phyloP scores from a whole-genome alignment of 2,888 invertebrate species.

The Amphiduros pacificus region DNA sequence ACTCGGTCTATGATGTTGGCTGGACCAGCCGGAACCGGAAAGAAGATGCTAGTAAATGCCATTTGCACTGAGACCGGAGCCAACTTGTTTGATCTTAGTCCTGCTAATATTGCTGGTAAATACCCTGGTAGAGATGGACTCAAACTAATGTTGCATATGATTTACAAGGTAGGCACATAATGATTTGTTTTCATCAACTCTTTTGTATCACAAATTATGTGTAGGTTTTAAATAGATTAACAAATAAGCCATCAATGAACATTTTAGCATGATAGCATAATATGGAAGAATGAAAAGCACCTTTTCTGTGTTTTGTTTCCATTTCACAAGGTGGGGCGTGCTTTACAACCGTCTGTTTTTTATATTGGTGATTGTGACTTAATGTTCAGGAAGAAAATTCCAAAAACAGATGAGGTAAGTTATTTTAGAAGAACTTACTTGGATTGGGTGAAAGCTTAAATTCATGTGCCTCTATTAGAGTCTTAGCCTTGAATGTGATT shows the following conservation, averaged over 20 bases:
- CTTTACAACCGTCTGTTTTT: constrained; percentile 87
- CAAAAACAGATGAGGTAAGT: constrained; percentile 60
- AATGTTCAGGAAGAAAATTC: constrained; percentile 71
- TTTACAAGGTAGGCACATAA: constrained; percentile 71
- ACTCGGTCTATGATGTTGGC: constrained; percentile 76
- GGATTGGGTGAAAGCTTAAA: no score
- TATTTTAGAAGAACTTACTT: no score
- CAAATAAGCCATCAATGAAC: no score
- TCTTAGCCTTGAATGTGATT: no score
- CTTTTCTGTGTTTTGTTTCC: no score
- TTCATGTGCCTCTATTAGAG: no score
- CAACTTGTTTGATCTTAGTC: constrained; percentile 85
- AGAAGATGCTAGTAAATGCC: constrained; percentile 82
- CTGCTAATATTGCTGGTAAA: constrained; percentile 89
- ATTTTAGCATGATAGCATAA: no score
- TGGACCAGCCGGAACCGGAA: constrained; percentile 84
- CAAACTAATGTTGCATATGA: constrained; percentile 89
- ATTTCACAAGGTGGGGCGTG: constrained; percentile 62
- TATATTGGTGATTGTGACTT: constrained; percentile 73
- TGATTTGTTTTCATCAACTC: no score
- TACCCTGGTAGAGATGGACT: constrained; percentile 93
- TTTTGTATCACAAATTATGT: no score
- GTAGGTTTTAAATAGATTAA: no score
- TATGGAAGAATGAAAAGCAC: no score
- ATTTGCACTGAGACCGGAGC: constrained; percentile 89